phyloP scores from a whole-genome alignment of 2,888 invertebrate species.

The Griposia aprilina region DNA sequence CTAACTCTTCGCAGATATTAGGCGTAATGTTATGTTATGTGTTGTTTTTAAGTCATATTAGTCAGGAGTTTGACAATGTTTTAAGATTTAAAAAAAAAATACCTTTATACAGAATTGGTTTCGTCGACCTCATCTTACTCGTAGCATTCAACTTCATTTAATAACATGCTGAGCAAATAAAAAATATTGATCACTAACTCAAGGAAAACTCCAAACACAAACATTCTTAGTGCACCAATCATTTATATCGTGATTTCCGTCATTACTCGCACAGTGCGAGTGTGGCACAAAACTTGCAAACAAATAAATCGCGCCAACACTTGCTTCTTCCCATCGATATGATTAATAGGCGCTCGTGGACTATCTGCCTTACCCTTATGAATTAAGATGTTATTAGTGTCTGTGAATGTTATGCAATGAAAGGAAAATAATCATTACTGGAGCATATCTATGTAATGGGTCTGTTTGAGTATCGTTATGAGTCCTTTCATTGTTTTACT shows the following conservation, averaged over 20 bases:
- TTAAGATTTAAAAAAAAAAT: background rate
- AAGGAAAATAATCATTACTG: background rate
- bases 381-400: slow-evolving; percentile 58
- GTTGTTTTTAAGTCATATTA: background rate
- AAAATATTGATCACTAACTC: slow-evolving; percentile 7
- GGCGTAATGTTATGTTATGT: background rate
- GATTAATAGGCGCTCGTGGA: slow-evolving; percentile 79
- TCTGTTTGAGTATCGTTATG: background rate
- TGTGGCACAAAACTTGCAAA: slow-evolving; percentile 81
- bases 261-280: slow-evolving; percentile 80
- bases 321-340: slow-evolving; percentile 83
- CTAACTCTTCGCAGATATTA: background rate
- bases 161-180: background rate
- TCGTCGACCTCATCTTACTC: background rate
- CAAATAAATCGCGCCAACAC: slow-evolving; percentile 83
- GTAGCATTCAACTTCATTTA: background rate
- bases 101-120: background rate
- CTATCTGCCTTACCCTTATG: slow-evolving; percentile 51
- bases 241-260: slow-evolving; percentile 79
- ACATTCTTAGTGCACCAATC: slow-evolving; percentile 44
- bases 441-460: background rate
- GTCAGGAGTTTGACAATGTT: background rate
- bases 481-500: background rate
- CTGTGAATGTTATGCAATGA: background rate
- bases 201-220: slow-evolving; percentile 35